Percentiles rank a stretch among this genome's conserved stretches.
Evolutionary conservation across 92 coral and sea anemone species (phyloP).

Genomic region (Phenganax stokvisi): DNA sequence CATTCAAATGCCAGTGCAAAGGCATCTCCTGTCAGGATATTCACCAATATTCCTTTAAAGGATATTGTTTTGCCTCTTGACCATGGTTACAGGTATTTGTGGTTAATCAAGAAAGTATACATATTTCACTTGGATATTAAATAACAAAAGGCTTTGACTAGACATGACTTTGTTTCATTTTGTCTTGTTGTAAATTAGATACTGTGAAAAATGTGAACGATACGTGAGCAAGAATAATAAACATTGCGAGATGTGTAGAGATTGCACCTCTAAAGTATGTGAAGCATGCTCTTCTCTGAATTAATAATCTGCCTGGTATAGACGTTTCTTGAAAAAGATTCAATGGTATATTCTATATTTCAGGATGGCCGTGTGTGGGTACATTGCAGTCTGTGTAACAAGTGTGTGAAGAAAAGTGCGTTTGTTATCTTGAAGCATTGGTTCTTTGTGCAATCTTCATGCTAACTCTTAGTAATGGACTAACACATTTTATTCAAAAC

Average conservation of each 20-base stretch:
- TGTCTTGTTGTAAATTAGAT: slow-evolving; percentile 44
- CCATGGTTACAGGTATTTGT: slow-evolving; percentile 81
- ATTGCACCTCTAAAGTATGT: slow-evolving; percentile 84
- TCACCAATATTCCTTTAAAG: slow-evolving; percentile 71
- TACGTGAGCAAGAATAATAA: slow-evolving; percentile 68
- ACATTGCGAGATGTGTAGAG: slow-evolving; percentile 70
- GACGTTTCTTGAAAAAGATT: neutral
- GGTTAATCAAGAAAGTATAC: slow-evolving; percentile 48
- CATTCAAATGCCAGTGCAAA: slow-evolving; percentile 56
- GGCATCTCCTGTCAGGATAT: slow-evolving; percentile 90
- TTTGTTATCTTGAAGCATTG: neutral
- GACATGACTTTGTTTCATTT: neutral
- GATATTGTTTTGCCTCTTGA: slow-evolving; percentile 62
- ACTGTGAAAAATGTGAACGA: slow-evolving; percentile 70
- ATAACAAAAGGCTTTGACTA: neutral
- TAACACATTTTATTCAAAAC: neutral
- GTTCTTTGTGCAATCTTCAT: neutral
- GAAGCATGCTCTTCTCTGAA: neutral
- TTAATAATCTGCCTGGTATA: neutral
- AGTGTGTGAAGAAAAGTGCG: slow-evolving; percentile 90
- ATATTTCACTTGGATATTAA: neutral
- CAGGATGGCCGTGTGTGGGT: slow-evolving; percentile 89
- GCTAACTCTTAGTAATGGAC: too few species aligned
- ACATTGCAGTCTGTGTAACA: slow-evolving; percentile 71
- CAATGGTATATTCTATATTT: neutral